Evolutionary conservation across 2,888 invertebrate genomes (phyloP).

Genomic region (Drosophila melanosoma): DNA sequence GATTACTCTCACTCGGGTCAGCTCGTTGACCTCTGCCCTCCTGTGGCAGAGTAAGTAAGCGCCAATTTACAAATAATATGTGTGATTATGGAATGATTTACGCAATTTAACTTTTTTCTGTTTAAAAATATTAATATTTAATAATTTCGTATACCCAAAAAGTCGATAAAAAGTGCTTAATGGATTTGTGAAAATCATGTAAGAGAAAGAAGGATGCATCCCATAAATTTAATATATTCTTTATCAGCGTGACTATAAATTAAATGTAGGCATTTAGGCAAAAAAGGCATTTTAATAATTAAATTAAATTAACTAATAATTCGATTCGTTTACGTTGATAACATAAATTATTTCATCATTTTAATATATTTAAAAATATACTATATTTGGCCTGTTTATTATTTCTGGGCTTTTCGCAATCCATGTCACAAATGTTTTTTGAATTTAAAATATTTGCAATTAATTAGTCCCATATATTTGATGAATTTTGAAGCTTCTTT

Average conservation of each 20-base stretch:
- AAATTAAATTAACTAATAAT: neutral
- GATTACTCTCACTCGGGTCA: neutral
- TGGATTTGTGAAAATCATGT: neutral
- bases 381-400: neutral
- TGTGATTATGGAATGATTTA: neutral
- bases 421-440: neutral
- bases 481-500: neutral
- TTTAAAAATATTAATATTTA: neutral
- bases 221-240: neutral
- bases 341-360: neutral
- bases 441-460: neutral
- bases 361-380: neutral
- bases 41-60: neutral
- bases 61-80: neutral
- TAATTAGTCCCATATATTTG: neutral
- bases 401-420: neutral
- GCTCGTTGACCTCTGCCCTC: conserved; percentile 18
- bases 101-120: no score
- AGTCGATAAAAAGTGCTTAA: neutral
- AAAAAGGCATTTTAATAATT: neutral
- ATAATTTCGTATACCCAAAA: neutral
- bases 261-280: no score
- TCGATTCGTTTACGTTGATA: neutral
- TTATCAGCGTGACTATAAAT: neutral
- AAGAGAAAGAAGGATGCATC: neutral